Percentiles rank a stretch among this genome's conserved stretches.
Evolutionary conservation across 92 coral and sea anemone genomes (phyloP).

Genomic region (Phenganax subtilis): DNA sequence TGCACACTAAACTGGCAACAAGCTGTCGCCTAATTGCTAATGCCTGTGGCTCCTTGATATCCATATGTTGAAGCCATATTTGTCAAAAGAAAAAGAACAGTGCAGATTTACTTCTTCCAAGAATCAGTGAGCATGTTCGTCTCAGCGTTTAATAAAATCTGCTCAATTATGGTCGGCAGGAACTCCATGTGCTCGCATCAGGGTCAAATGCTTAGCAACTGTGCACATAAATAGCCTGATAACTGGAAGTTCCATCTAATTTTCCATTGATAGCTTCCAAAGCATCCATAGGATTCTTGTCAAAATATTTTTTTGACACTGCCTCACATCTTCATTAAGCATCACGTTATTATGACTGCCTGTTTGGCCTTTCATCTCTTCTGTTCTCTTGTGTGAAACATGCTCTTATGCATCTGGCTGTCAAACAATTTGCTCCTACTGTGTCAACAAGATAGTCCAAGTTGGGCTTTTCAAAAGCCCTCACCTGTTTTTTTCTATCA

Average conservation of each 20-base stretch:
- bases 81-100: slow-evolving; percentile 20
- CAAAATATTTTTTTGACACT: not conserved
- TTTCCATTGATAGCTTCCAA: slow-evolving; percentile 12
- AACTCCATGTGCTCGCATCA: not conserved
- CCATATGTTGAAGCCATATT: slow-evolving; percentile 41
- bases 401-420: too few species aligned
- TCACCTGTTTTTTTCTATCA: slow-evolving; percentile 34
- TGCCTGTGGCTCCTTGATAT: slow-evolving; percentile 44
- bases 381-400: too few species aligned
- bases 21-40: slow-evolving; percentile 37
- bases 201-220: slow-evolving; percentile 39
- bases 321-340: too few species aligned
- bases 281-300: not conserved
- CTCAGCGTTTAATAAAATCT: slow-evolving; percentile 13
- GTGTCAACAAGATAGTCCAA: slow-evolving; percentile 43
- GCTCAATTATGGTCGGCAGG: slow-evolving; percentile 29
- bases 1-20: slow-evolving; percentile 25
- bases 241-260: not conserved
- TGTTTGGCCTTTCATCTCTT: too few species aligned
- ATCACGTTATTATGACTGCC: too few species aligned
- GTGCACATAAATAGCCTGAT: slow-evolving; percentile 26
- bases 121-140: slow-evolving; percentile 25
- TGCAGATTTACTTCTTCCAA: slow-evolving; percentile 3
- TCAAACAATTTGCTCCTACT: too few species aligned
- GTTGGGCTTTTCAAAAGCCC: slow-evolving; percentile 43